Evolutionary conservation across 1,140 invertebrate genomes (phyloP).

Genomic region (Octopus sinensis): DNA sequence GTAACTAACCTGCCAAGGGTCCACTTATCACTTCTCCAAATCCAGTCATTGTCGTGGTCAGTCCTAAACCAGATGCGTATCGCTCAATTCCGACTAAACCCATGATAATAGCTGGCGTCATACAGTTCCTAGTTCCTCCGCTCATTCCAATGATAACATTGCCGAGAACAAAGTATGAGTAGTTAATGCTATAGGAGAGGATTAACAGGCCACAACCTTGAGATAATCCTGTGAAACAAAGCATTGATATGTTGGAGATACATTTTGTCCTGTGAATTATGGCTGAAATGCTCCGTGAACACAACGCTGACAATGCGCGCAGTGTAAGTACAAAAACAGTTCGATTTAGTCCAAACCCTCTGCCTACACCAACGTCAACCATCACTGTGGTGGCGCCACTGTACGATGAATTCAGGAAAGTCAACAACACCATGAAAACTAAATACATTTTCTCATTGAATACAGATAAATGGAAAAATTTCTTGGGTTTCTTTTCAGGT

Average conservation of each 20-base stretch:
- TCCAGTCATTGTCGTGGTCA: not conserved
- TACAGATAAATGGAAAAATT: not conserved
- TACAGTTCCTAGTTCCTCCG: not conserved
- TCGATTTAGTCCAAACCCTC: not conserved
- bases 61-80: not conserved
- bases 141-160: not conserved
- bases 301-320: not conserved
- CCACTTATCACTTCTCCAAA: not conserved
- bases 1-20: not conserved
- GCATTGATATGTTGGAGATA: not conserved
- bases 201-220: not conserved
- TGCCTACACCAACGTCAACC: not conserved
- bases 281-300: not conserved
- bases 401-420: not conserved
- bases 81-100: not conserved
- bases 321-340: not conserved
- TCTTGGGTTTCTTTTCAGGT: not conserved
- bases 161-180: not conserved
- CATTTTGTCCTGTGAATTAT: not conserved
- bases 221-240: not conserved
- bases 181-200: not conserved
- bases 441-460: constrained; percentile 5
- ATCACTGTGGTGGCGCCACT: not conserved
- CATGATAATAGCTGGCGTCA: constrained; percentile 5
- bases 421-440: not conserved